phyloP scores from a whole-genome alignment of 2,113 vertebrate species.

The Anthoscopus minutus region DNA sequence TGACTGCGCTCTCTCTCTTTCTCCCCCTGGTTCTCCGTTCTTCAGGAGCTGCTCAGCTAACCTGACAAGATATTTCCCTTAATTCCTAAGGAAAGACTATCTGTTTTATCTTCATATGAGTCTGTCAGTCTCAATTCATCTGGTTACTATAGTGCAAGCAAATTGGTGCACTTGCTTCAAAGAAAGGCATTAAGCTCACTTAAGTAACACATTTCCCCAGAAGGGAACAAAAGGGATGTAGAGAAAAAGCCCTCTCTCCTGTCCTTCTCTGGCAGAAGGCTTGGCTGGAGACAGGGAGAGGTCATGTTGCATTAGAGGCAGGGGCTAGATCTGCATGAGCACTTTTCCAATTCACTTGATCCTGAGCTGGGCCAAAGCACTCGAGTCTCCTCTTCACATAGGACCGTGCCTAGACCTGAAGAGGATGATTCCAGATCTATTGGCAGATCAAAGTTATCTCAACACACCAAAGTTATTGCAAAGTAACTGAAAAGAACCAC shows the following conservation, averaged over 20 bases:
- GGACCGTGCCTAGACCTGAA: neutral
- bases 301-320: neutral
- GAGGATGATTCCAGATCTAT: neutral
- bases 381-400: neutral
- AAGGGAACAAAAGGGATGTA: neutral
- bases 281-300: neutral
- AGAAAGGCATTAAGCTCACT: neutral
- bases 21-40: rapidly evolving
- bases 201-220: neutral
- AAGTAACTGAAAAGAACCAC: neutral
- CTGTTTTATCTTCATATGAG: neutral
- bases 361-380: neutral
- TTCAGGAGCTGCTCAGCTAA: neutral
- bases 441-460: neutral
- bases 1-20: neutral
- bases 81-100: neutral
- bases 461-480: neutral
- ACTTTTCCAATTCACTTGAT: neutral
- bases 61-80: neutral
- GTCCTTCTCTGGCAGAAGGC: neutral
- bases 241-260: neutral
- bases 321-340: neutral
- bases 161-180: neutral
- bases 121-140: neutral
- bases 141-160: neutral